Conservation (phyloP, 2,797 vertebrate species). For the Cryptoprocta ferox region DNA sequence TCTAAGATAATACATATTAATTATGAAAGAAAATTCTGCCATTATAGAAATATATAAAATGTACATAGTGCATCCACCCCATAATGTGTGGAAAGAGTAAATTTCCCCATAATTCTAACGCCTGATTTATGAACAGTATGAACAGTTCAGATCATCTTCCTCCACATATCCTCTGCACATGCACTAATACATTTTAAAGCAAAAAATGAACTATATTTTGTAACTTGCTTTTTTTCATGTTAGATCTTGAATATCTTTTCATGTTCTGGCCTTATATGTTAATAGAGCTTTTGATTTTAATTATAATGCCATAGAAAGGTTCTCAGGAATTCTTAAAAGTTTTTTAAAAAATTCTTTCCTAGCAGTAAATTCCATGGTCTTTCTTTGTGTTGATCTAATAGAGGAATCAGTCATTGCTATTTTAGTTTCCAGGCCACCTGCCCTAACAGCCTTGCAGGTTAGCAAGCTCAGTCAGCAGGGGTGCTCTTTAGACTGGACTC, state of each 20-base stretch:
- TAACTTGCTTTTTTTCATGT: background rate
- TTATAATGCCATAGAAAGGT: constrained; percentile 34
- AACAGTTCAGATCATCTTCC: background rate
- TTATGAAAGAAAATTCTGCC: background rate
- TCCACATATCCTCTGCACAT: background rate
- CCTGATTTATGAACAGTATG: background rate
- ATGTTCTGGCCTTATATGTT: background rate
- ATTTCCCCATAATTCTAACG: background rate
- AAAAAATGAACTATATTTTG: background rate
- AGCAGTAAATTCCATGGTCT: background rate
- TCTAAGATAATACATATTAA: background rate
- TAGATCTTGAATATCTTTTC: constrained; percentile 40
- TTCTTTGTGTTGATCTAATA: background rate
- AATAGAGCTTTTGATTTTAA: constrained; percentile 39
- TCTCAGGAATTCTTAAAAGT: background rate
- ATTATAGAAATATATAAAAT: background rate
- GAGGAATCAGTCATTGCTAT: background rate
- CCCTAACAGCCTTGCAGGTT: background rate
- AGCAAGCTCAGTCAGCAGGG: background rate
- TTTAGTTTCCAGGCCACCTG: background rate
- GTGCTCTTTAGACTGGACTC: background rate
- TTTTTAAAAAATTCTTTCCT: background rate
- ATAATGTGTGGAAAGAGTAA: background rate
- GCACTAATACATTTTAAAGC: constrained; percentile 19
- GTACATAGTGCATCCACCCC: background rate